Percentiles rank a stretch among this genome's conserved stretches.
These are phyloP conservation scores for Odocoileus virginianus DNA, from an alignment of 2,113 vertebrate species.

Conservation along the genomic window DNA sequence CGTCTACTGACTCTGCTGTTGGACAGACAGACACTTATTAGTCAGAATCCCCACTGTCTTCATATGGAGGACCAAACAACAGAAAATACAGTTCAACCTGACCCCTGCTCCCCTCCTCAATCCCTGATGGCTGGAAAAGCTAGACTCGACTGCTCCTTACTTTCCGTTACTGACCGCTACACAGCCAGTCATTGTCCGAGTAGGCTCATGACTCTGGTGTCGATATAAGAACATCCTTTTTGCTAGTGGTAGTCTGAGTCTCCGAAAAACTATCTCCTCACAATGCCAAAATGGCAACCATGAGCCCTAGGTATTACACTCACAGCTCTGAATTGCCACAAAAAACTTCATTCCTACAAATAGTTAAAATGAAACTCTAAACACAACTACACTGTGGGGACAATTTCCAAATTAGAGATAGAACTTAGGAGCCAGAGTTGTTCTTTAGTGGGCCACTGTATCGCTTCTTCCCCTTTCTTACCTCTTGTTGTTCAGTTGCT, in stretches of 20 bases:
- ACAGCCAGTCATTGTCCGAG: background rate
- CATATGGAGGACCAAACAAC: background rate
- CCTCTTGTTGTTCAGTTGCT: background rate
- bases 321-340: background rate
- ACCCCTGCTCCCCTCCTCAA: background rate
- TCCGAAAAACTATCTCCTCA: background rate
- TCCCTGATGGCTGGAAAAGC: background rate
- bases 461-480: background rate
- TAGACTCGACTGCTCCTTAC: background rate
- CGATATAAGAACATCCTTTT: background rate
- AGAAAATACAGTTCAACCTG: background rate
- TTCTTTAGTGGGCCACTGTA: background rate
- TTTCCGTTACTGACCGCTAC: accelerated
- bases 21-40: background rate
- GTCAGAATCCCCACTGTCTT: background rate
- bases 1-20: background rate
- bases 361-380: background rate
- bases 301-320: background rate
- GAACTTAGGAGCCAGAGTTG: background rate
- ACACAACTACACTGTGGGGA: background rate
- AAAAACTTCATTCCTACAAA: background rate
- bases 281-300: background rate
- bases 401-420: background rate
- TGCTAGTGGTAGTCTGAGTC: background rate
- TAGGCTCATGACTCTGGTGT: background rate